A percentile compares a stretch with the other conserved stretches of the same genome.
Evolutionary conservation across 2,888 invertebrate genomes (phyloP).

Genomic region (Tetrapedia diversipes): DNA sequence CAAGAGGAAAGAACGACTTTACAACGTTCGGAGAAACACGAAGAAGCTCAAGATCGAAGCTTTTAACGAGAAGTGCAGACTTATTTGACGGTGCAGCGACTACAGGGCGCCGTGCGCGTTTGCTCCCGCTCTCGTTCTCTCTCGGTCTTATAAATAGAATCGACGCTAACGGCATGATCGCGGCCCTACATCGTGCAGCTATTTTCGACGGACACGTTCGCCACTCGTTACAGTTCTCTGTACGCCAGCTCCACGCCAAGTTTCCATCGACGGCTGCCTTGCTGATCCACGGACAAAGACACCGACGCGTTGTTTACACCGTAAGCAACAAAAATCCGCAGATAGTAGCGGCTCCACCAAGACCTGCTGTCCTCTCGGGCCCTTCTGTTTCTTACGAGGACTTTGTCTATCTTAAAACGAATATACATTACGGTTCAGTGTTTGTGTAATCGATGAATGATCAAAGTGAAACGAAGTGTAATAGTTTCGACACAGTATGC

Average conservation of each 20-base stretch:
- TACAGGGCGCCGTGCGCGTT: constrained; percentile 58
- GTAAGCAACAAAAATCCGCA: constrained; percentile 52
- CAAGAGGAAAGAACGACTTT: constrained; percentile 1
- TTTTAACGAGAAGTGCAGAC: constrained; percentile 65
- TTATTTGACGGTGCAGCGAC: constrained; percentile 68
- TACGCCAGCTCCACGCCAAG: constrained; percentile 70
- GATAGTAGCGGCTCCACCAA: constrained; percentile 6
- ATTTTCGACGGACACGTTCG: constrained; percentile 71
- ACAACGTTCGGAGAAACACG: not conserved
- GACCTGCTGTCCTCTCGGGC: constrained; percentile 1
- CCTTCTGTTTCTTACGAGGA: no score
- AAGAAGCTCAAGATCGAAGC: constrained; percentile 31
- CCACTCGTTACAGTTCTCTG: constrained; percentile 75
- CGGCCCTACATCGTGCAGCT: constrained; percentile 76
- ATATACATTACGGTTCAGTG: not conserved
- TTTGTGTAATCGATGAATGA: not conserved
- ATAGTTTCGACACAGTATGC: not conserved
- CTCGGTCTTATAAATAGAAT: constrained; percentile 76
- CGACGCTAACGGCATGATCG: constrained; percentile 71
- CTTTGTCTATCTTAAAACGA: not conserved
- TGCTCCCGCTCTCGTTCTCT: constrained; percentile 14
- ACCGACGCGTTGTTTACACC: constrained; percentile 47
- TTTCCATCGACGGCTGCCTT: constrained; percentile 57
- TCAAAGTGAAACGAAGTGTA: not conserved
- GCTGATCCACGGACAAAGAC: constrained; percentile 57